Base-by-base conservation (phyloP, 2,797 vertebrate genomes). In the Bufotes viridis region DNA sequence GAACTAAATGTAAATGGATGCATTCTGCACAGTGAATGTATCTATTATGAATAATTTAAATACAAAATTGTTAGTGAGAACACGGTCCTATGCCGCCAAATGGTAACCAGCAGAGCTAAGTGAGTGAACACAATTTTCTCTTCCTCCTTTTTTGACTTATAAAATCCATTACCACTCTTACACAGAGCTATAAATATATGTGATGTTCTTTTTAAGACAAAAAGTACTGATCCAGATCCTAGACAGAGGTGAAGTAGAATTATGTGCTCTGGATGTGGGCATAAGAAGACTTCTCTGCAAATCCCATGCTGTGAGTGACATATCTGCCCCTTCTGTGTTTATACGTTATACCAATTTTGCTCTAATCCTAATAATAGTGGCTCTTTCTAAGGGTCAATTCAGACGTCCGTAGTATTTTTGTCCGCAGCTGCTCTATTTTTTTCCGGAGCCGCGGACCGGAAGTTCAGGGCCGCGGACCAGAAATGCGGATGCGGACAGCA, bases 321-420 rank as follows among this genome's bases (percentile, higher is more conserved):
- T 34, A 74, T 87, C 63, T 72, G 69, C 18, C 8, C n/a, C 20
- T 80, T 70, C 53, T 55, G 24, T 58, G 53, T 80, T 60, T 86
- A 79, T 80, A 53, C 53, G 72, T 58, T 79, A 74, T 74, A 75
- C 22, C 78, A 81, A 63, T 81, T 72, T 81, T 74, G 67, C 49
- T 87, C 17, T 75, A 82, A 75, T 76, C 42, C 80, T n/a, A n/a
- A n/a, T n/a, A n/a, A n/a, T n/a, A n/a, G n/a, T n/a, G n/a, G n/a
- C n/a, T n/a, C n/a, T n/a, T n/a, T n/a, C n/a, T n/a, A n/a, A n/a
- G n/a, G n/a, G n/a, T n/a, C n/a, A n/a, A n/a, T n/a, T n/a, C n/a
- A n/a, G n/a, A n/a, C n/a, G n/a, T n/a, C n/a, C n/a, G n/a, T n/a
- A n/a, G n/a, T n/a, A n/a, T n/a, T n/a, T n/a, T n/a, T n/a, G n/a